Percentiles rank a stretch among this genome's conserved stretches.
phyloP scores from a whole-genome alignment of 2,113 vertebrate species.

The Eira barbara region DNA sequence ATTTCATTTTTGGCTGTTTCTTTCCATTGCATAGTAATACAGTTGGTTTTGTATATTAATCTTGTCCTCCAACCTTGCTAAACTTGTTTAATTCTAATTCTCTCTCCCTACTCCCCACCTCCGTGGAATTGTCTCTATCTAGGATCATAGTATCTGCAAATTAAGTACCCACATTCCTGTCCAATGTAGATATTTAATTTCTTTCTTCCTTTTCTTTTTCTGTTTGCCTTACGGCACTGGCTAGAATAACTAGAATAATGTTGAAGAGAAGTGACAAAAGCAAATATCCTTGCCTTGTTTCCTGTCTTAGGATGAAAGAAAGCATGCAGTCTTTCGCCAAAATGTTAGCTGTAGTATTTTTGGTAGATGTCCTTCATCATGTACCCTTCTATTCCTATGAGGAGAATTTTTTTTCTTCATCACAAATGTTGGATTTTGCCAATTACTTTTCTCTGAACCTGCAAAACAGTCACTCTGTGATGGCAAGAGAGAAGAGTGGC shows the following conservation, averaged over 20 bases:
- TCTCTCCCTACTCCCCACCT: not conserved
- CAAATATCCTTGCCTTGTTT: not conserved
- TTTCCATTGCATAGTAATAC: not conserved
- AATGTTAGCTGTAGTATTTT: not conserved
- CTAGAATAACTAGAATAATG: not conserved
- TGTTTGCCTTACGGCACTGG: not conserved
- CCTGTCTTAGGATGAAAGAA: not conserved
- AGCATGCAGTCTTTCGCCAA: not conserved
- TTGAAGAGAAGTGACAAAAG: not conserved
- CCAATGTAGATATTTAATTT: not conserved
- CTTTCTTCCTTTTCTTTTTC: not conserved
- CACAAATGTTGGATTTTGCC: not conserved
- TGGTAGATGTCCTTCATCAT: not conserved
- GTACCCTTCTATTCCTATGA: not conserved
- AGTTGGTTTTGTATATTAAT: not conserved
- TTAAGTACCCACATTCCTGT: not conserved
- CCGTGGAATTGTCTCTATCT: not conserved
- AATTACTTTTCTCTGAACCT: constrained; percentile 79
- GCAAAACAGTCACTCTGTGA: constrained; percentile 90
- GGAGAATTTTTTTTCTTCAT: not conserved
- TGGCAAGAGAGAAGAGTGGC: constrained; percentile 84
- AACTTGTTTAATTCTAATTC: not conserved
- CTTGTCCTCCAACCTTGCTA: not conserved
- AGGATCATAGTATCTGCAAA: not conserved
- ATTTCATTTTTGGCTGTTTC: not conserved